Base-by-base conservation (phyloP, 1,140 invertebrate genomes). In the Meloidogyne exigua region DNA sequence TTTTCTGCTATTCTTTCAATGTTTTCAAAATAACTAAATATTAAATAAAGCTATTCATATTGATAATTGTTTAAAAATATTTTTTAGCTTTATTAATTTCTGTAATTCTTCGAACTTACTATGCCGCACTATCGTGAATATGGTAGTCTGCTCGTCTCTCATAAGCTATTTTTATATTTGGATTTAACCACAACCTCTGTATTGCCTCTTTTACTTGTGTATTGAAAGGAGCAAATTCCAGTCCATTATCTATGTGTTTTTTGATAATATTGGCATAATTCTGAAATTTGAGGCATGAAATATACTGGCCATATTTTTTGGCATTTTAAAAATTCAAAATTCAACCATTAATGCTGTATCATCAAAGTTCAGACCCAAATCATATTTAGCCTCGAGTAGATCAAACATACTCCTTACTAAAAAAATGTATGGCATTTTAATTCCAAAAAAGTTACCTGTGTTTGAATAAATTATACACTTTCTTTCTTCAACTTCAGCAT, bases 1-100 rank as follows among this genome's bases (percentile, higher is more conserved):
- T 72, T 72, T 86, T 91, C 92, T 87, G 93, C 92, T 87, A 96
- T 94, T 90, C 94, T 91, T 90, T 96, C 94, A 89, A 97, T 93
- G 91, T 94, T 93, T 91, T 94, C 94, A 72, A 83, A 80, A 36
- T 85, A 83, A 62, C 82, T 83, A 26, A 82, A 81, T 26, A 23
- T 4, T 44, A 57, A 13, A 63, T 28, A 21, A 21, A 18, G 15
- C 62, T 9, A 62, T 32, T 57, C 10, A 3, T 39, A 32, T 32
- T 32, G 28, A 32, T 39, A 39, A 32, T 32, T 49, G 44, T 2
- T 44, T n/a, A n/a, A n/a, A n/a, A n/a, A n/a, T n/a, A n/a, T n/a
- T n/a, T n/a, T n/a, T n/a, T n/a, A n/a, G n/a, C n/a, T n/a, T n/a
- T n/a, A n/a, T n/a, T n/a, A n/a, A n/a, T n/a, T n/a, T n/a, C n/a